phyloP scores from a whole-genome alignment of 2,113 vertebrate genomes.

The Blennius ocellaris region DNA sequence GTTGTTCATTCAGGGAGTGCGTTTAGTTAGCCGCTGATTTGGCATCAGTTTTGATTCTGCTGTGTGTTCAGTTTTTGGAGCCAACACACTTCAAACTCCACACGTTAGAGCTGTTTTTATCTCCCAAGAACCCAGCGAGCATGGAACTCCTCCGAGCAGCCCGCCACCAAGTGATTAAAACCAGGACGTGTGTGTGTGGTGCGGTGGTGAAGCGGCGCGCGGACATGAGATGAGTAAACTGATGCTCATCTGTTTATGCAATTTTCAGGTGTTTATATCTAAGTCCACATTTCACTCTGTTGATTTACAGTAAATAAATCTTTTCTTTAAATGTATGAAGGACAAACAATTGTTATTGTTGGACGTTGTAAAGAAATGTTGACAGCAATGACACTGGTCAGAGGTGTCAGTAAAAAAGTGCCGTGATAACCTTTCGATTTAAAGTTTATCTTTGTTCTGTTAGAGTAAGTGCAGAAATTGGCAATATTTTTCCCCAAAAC shows the following conservation, averaged over 20 bases:
- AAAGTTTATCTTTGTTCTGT: too few species aligned
- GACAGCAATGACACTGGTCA: too few species aligned
- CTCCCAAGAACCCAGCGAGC: too few species aligned
- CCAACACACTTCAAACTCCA: neutral
- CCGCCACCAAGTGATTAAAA: too few species aligned
- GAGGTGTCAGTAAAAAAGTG: too few species aligned
- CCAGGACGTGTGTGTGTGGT: slow-evolving; percentile 35
- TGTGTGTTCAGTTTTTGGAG: slow-evolving; percentile 19
- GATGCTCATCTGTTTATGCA: slow-evolving; percentile 63
- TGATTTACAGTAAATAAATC: slow-evolving; percentile 78
- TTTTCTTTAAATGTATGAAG: slow-evolving; percentile 45
- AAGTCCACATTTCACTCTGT: slow-evolving; percentile 49
- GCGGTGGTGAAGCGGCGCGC: slow-evolving; percentile 3
- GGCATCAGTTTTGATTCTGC: slow-evolving; percentile 37
- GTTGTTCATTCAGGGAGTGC: slow-evolving; percentile 66
- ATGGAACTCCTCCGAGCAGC: too few species aligned
- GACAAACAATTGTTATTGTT: neutral
- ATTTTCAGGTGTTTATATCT: slow-evolving; percentile 73
- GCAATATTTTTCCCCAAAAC: too few species aligned
- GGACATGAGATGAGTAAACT: slow-evolving; percentile 3
- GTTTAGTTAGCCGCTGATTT: slow-evolving; percentile 37
- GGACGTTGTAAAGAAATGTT: too few species aligned
- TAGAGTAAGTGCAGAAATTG: too few species aligned
- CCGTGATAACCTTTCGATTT: too few species aligned
- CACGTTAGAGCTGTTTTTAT: neutral